A percentile compares a stretch with the other conserved stretches of the same genome.
These are phyloP conservation scores for Biston betularia DNA, from an alignment of 2,888 invertebrate species.

Conservation along the genomic window DNA sequence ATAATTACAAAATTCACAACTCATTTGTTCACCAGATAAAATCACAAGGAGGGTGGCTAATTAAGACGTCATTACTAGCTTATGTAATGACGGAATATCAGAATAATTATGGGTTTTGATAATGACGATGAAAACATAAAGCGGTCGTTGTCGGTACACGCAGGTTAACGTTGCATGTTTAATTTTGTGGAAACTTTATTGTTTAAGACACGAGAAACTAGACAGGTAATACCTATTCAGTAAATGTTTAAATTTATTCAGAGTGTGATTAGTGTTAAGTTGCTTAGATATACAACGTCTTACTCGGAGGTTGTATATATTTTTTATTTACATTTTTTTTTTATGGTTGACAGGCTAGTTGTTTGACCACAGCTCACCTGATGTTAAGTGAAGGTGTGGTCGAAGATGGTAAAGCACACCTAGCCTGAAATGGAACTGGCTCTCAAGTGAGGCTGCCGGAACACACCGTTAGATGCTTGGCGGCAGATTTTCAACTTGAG, in stretches of 20 bases:
- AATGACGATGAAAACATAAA: constrained; percentile 52
- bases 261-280: neutral
- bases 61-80: constrained; percentile 66
- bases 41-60: constrained; percentile 60
- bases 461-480: too few relatives aligned
- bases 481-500: too few relatives aligned
- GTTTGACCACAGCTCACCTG: too few relatives aligned
- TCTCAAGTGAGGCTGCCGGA: too few relatives aligned
- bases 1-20: constrained; percentile 72
- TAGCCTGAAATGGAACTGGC: too few relatives aligned
- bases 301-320: neutral
- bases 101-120: constrained; percentile 58
- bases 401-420: too few relatives aligned
- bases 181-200: constrained; percentile 48
- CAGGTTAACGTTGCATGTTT: constrained; percentile 45
- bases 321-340: too few relatives aligned
- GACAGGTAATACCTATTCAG: constrained; percentile 24
- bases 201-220: constrained; percentile 43
- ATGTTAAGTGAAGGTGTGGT: too few relatives aligned
- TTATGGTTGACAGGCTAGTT: too few relatives aligned
- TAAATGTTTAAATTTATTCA: neutral
- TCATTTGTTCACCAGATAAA: constrained; percentile 68
- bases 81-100: constrained; percentile 66
- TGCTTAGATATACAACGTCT: neutral
- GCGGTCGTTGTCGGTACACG: constrained; percentile 48